Conservation (phyloP, 1,140 invertebrate genomes). For the Zaprionus ornatus region DNA sequence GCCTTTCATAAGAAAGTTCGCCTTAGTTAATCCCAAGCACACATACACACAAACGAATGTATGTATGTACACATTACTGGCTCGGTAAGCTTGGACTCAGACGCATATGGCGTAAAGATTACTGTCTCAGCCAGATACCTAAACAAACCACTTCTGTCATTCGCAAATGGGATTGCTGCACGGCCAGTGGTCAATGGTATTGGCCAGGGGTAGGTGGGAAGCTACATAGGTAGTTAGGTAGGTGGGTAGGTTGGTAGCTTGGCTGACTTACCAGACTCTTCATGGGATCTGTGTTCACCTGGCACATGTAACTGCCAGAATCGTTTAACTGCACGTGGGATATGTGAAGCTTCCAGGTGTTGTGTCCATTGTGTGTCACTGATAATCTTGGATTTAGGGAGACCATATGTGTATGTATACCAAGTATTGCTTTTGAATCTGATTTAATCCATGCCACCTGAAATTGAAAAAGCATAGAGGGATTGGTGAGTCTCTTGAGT, state of each 20-base stretch:
- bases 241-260: not conserved
- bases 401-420: constrained; percentile 95
- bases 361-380: constrained; percentile 95
- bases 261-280: constrained; percentile 89
- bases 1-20: constrained; percentile 5
- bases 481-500: constrained; percentile 17
- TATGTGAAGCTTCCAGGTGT: constrained; percentile 95
- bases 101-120: constrained; percentile 48
- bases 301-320: constrained; percentile 95
- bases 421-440: constrained; percentile 94
- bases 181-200: not conserved
- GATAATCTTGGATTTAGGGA: constrained; percentile 92
- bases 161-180: constrained; percentile 21
- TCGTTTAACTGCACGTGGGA: constrained; percentile 94
- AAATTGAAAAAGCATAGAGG: constrained; percentile 68
- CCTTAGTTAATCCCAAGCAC: constrained; percentile 27
- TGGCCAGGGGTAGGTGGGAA: not conserved
- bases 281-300: constrained; percentile 96
- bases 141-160: constrained; percentile 30
- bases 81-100: constrained; percentile 35
- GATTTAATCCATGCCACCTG: constrained; percentile 97
- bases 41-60: constrained; percentile 18
- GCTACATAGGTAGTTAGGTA: not conserved
- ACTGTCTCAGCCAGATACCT: constrained; percentile 24
- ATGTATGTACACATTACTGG: not conserved